A percentile compares a stretch with the other conserved stretches of the same genome.
phyloP scores from a whole-genome alignment of 2,888 invertebrate species.

The Nycteola revayana region DNA sequence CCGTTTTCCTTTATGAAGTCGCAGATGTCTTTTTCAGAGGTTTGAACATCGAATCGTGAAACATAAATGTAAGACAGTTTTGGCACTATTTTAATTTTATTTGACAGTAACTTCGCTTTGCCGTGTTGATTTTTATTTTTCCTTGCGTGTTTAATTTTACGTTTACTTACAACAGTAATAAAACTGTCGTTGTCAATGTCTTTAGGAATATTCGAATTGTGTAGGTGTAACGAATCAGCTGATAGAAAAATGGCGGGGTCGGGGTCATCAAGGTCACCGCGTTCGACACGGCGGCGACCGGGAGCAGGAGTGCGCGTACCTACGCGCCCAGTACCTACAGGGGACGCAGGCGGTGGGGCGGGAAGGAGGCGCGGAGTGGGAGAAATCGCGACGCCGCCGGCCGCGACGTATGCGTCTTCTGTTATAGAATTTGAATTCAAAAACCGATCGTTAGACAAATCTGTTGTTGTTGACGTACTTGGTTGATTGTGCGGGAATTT shows the following conservation, averaged over 20 bases:
- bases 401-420: neutral
- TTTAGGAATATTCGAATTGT: neutral
- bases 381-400: no score
- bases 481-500: neutral
- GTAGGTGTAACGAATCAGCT: neutral
- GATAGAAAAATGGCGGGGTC: neutral
- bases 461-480: no score
- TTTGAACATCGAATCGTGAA: neutral
- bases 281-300: neutral
- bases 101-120: neutral
- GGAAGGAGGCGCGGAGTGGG: neutral
- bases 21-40: neutral
- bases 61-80: neutral
- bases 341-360: neutral
- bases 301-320: neutral
- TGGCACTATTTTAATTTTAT: slow-evolving; percentile 2
- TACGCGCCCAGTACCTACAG: neutral
- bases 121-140: slow-evolving; percentile 2
- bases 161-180: neutral
- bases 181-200: neutral
- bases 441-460: no score
- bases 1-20: slow-evolving; percentile 1
- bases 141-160: neutral
- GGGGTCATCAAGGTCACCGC: neutral
- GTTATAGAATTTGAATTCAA: neutral